Percentiles rank a stretch among this genome's conserved stretches.
Conservation (phyloP, 2,797 vertebrate species). For the Myripristis murdjan region DNA sequence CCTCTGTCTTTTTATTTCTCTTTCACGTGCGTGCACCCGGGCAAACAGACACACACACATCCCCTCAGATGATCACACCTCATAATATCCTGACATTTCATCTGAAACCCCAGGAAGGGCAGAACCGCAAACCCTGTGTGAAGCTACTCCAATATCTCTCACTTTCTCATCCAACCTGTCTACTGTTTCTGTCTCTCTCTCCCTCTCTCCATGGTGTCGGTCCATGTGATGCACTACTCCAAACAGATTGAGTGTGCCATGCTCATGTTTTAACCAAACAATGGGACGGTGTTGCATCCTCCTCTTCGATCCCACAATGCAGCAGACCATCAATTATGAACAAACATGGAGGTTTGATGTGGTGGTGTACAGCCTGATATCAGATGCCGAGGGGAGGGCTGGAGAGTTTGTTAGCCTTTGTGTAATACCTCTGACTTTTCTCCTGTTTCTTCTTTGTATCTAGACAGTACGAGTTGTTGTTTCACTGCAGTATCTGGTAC, state of each 20-base stretch:
- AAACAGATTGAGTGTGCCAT: conserved; percentile 26
- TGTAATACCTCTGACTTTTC: conserved; percentile 20
- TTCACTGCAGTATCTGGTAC: conserved; percentile 18
- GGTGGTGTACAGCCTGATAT: conserved; percentile 48
- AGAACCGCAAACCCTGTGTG: conserved; percentile 30
- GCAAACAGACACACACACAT: conserved; percentile 28
- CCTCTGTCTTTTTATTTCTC: conserved; percentile 31
- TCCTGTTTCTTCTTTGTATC: conserved; percentile 2
- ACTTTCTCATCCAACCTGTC: conserved; percentile 45
- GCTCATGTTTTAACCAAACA: conserved; percentile 47
- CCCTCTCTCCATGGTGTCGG: conserved; percentile 1
- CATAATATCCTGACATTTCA: conserved; percentile 58
- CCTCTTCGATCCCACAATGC: conserved; percentile 34
- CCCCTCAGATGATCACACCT: conserved; percentile 42
- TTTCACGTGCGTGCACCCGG: conserved; percentile 50
- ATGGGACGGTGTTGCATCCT: conserved; percentile 24
- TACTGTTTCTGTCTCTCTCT: not conserved
- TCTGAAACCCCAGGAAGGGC: conserved; percentile 41
- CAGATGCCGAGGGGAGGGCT: conserved; percentile 19
- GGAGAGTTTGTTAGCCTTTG: conserved; percentile 49
- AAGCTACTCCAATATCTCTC: conserved; percentile 36
- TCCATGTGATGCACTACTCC: conserved; percentile 25
- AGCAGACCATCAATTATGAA: conserved; percentile 66
- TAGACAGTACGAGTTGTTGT: not conserved
- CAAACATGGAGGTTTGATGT: conserved; percentile 53